Percentiles rank a stretch among this genome's conserved stretches.
phyloP scores from a whole-genome alignment of 1,140 invertebrate genomes.

The Odontomachus brunneus region DNA sequence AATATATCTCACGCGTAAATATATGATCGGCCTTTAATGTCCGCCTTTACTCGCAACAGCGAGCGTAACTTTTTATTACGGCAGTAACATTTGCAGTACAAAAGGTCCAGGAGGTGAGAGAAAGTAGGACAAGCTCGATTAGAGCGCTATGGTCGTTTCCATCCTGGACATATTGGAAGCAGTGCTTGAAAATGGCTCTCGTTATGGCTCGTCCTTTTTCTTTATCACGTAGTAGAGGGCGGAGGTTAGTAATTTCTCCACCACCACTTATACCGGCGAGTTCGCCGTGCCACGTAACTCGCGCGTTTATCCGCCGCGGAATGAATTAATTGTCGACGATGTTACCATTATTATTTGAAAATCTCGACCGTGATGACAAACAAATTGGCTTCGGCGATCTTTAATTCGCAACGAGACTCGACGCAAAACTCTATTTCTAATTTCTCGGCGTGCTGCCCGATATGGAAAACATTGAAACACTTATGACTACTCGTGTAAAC shows the following conservation, averaged over 20 bases:
- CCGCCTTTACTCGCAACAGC: not conserved
- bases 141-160: slow-evolving; percentile 52
- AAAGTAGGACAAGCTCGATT: slow-evolving; percentile 54
- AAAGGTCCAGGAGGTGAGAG: slow-evolving; percentile 48
- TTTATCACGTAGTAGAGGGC: slow-evolving; percentile 54
- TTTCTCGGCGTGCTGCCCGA: no score
- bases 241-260: slow-evolving; percentile 59
- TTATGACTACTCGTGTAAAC: no score
- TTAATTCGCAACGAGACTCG: no score
- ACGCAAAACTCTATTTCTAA: no score
- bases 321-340: slow-evolving; percentile 20
- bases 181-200: slow-evolving; percentile 61
- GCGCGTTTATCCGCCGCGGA: slow-evolving; percentile 10
- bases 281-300: not conserved
- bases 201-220: slow-evolving; percentile 65
- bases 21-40: not conserved
- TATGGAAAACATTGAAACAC: no score
- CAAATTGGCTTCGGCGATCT: no score
- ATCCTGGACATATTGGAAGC: slow-evolving; percentile 68
- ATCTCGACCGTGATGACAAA: no score
- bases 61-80: slow-evolving; percentile 53
- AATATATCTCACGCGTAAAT: slow-evolving; percentile 4
- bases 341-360: no score
- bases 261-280: slow-evolving; percentile 33
- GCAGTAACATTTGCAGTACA: slow-evolving; percentile 51